These are phyloP conservation scores for Littorina saxatilis DNA, from an alignment of 1,140 invertebrate species.

Conservation along the genomic window DNA sequence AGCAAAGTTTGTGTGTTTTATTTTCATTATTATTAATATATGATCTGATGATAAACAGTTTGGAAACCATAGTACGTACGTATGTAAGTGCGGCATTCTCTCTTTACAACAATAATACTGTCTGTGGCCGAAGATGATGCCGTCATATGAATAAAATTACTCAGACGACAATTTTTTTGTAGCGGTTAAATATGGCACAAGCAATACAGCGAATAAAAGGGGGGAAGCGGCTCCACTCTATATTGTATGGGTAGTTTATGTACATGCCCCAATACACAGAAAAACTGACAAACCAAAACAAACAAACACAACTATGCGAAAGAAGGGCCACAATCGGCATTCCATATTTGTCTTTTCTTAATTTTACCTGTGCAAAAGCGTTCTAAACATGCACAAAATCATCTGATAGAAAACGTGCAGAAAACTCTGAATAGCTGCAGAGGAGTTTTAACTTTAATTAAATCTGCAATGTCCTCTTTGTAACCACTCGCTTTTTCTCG, in stretches of 20 bases:
- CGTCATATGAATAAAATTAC: slow-evolving; percentile 25
- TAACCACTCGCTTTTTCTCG: no score
- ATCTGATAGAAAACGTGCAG: not conserved
- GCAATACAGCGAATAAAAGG: not conserved
- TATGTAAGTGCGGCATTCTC: slow-evolving; percentile 18
- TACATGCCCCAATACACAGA: not conserved
- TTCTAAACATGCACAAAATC: no score
- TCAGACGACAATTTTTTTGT: slow-evolving; percentile 23
- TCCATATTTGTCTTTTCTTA: no score
- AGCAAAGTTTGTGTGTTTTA: not conserved
- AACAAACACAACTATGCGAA: not conserved
- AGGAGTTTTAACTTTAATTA: no score
- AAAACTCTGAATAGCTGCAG: no score
- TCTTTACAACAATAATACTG: slow-evolving; percentile 40
- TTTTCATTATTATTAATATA: not conserved
- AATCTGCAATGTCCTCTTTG: no score
- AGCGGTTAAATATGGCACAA: not conserved
- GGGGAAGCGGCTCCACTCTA: not conserved
- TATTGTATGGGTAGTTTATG: not conserved
- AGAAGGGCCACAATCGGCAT: no score
- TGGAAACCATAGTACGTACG: slow-evolving; percentile 15
- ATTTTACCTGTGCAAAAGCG: not conserved
- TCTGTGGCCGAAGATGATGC: slow-evolving; percentile 33
- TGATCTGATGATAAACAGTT: slow-evolving; percentile 17
- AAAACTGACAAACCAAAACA: not conserved